Evolutionary conservation across 1,140 invertebrate genomes (phyloP).

Genomic region (Phymastichus coffea): DNA sequence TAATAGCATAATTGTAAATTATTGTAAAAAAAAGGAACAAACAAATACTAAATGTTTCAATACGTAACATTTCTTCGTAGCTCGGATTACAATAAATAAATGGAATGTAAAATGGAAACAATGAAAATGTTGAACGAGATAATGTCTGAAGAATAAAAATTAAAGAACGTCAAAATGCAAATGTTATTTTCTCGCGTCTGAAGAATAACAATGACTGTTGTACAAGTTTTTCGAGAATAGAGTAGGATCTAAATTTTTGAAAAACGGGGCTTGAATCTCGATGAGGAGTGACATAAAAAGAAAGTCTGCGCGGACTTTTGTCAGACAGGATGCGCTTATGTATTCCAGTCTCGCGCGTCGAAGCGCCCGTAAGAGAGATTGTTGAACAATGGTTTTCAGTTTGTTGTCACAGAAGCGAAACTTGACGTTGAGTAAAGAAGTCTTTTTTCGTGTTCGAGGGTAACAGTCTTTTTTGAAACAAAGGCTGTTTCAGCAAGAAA

Average conservation of each 20-base stretch:
- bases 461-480: no score
- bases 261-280: conserved; percentile 29
- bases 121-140: background rate
- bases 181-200: conserved; percentile 9
- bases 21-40: background rate
- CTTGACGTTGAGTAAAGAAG: no score
- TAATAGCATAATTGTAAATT: background rate
- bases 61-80: no score
- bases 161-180: conserved; percentile 3
- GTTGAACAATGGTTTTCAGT: conserved; percentile 21
- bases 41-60: conserved; percentile 3
- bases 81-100: no score
- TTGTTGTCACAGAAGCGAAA: conserved; percentile 5
- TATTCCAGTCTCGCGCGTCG: conserved; percentile 20
- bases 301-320: conserved; percentile 19
- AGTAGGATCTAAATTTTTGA: no score
- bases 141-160: background rate
- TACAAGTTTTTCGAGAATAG: conserved; percentile 22
- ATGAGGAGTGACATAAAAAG: conserved; percentile 24
- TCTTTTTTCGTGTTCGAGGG: no score
- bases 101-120: background rate
- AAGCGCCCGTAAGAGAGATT: conserved; percentile 10
- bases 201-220: conserved; percentile 20
- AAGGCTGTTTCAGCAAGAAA: no score
- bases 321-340: conserved; percentile 13